phyloP scores from a whole-genome alignment of 2,888 invertebrate genomes.

The Xestia rhomboidea region DNA sequence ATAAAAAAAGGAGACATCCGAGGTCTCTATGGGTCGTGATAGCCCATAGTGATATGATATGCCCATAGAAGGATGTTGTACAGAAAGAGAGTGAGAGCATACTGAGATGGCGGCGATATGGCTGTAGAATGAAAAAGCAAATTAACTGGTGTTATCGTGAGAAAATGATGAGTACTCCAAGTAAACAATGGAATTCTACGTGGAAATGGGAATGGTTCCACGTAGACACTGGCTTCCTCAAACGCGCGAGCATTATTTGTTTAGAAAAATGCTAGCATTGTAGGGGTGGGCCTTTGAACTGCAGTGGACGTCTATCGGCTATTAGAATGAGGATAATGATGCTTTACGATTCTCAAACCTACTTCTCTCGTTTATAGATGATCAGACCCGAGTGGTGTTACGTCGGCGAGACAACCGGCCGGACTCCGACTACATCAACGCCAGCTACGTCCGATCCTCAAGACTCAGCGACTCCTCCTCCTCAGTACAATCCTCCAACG shows the following conservation, averaged over 20 bases:
- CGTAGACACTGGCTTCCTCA: neutral
- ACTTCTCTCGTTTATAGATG: constrained; percentile 87
- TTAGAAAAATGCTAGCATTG: neutral
- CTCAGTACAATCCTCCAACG: constrained; percentile 82
- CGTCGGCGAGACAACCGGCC: constrained; percentile 90
- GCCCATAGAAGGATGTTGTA: too few relatives aligned
- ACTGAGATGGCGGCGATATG: too few relatives aligned
- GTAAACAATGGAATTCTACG: neutral
- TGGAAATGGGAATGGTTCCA: neutral
- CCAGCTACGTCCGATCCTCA: constrained; percentile 95
- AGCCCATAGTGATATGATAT: neutral
- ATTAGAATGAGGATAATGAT: neutral
- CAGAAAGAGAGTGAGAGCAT: too few relatives aligned
- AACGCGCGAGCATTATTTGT: neutral
- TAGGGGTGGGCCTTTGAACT: neutral
- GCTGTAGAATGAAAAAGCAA: too few relatives aligned
- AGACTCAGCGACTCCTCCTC: constrained; percentile 74
- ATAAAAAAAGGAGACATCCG: neutral
- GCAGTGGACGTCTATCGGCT: neutral
- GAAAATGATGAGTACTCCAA: neutral
- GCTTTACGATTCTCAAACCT: neutral
- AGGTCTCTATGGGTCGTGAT: neutral
- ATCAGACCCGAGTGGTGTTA: constrained; percentile 97
- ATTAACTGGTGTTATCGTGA: neutral
- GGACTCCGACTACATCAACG: constrained; percentile 98